These are phyloP conservation scores for Slavum lentiscoides DNA, from an alignment of 2,888 invertebrate genomes.

Conservation along the genomic window DNA sequence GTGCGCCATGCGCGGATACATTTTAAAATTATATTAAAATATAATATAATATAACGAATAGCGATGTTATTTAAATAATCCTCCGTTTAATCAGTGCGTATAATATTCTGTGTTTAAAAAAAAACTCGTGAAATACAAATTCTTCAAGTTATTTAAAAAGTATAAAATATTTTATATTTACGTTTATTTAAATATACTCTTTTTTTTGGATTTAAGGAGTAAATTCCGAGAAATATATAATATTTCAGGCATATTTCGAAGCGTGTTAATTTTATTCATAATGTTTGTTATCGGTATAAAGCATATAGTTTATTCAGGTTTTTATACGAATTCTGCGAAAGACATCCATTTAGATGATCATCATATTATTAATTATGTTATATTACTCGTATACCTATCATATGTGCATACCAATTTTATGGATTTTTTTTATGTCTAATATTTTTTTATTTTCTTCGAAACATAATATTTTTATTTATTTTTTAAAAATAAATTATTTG, in stretches of 20 bases:
- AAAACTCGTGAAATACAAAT: too few relatives aligned
- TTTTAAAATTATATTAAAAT: not conserved
- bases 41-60: too few relatives aligned
- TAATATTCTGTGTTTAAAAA: too few relatives aligned
- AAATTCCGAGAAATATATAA: not conserved
- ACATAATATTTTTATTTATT: not conserved
- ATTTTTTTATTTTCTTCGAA: not conserved
- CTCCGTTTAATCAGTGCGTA: not conserved
- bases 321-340: not conserved
- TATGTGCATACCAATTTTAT: not conserved
- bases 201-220: not conserved
- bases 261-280: not conserved
- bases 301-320: not conserved
- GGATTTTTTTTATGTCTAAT: not conserved
- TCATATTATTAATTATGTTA: not conserved
- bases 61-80: not conserved
- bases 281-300: not conserved
- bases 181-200: too few relatives aligned
- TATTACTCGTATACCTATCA: not conserved
- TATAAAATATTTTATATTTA: not conserved
- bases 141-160: not conserved
- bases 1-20: not conserved
- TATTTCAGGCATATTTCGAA: too few relatives aligned
- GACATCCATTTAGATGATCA: too few relatives aligned
- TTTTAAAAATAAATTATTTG: too few relatives aligned